These are phyloP conservation scores for Amblyornis subalaris DNA, from an alignment of 2,113 vertebrate genomes.

Conservation along the genomic window DNA sequence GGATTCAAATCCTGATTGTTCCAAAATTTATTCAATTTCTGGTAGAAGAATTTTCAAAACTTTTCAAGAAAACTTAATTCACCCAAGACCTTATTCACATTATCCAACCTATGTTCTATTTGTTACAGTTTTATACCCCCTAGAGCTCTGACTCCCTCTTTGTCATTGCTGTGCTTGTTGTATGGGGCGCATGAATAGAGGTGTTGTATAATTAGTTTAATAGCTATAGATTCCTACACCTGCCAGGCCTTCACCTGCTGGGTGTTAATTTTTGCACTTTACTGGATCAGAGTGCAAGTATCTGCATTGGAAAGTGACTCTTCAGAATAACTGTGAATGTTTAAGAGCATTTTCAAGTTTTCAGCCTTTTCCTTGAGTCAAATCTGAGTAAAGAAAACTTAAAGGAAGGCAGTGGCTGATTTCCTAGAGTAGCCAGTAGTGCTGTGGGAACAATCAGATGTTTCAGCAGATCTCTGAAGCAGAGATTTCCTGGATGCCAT, in stretches of 20 bases:
- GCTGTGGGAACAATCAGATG: background rate
- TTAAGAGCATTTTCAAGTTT: background rate
- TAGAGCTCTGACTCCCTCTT: background rate
- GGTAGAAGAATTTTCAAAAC: background rate
- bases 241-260: background rate
- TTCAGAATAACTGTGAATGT: background rate
- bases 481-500: background rate
- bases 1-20: background rate
- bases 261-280: background rate
- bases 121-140: background rate
- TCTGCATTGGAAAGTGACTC: background rate
- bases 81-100: background rate
- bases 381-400: background rate
- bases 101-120: background rate
- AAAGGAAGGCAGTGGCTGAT: background rate
- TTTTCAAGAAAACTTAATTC: background rate
- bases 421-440: background rate
- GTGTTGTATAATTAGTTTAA: background rate
- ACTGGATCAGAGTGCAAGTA: background rate
- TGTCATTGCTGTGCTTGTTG: background rate
- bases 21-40: background rate
- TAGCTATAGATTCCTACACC: background rate
- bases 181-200: background rate
- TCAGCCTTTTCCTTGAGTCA: background rate
- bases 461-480: background rate